These are phyloP conservation scores for Equus przewalskii DNA, from an alignment of 2,113 vertebrate species.

Conservation along the genomic window DNA sequence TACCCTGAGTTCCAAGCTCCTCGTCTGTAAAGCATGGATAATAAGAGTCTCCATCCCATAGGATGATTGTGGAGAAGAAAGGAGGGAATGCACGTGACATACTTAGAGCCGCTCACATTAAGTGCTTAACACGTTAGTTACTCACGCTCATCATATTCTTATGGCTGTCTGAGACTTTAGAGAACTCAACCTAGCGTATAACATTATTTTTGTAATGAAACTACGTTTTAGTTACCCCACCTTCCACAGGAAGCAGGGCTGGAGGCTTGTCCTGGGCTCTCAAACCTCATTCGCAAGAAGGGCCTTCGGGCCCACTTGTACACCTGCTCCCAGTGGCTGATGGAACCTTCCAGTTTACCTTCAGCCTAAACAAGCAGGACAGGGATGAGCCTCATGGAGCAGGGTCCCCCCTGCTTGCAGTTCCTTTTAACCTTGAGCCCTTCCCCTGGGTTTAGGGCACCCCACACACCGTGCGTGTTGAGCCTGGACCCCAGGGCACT, in stretches of 20 bases:
- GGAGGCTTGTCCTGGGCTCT: background rate
- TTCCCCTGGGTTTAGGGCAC: background rate
- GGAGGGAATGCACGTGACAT: background rate
- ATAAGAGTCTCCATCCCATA: background rate
- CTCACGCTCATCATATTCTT: background rate
- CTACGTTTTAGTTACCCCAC: background rate
- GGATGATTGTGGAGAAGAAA: background rate
- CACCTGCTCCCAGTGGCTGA: no score
- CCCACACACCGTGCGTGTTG: background rate
- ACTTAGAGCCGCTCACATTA: accelerated
- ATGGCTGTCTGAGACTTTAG: background rate
- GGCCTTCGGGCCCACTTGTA: background rate
- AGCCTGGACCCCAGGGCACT: background rate
- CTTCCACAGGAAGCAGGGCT: background rate
- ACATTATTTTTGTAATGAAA: background rate
- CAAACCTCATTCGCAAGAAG: background rate
- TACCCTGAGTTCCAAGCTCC: background rate
- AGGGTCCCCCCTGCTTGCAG: accelerated
- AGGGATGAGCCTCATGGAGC: background rate
- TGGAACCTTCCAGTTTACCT: accelerated
- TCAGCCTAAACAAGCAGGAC: no score
- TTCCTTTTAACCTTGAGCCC: background rate
- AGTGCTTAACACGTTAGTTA: background rate
- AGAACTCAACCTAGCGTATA: no score
- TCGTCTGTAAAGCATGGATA: background rate